Evolutionary conservation across 2,888 invertebrate species (phyloP).

Genomic region (Ochropleura leucogaster): DNA sequence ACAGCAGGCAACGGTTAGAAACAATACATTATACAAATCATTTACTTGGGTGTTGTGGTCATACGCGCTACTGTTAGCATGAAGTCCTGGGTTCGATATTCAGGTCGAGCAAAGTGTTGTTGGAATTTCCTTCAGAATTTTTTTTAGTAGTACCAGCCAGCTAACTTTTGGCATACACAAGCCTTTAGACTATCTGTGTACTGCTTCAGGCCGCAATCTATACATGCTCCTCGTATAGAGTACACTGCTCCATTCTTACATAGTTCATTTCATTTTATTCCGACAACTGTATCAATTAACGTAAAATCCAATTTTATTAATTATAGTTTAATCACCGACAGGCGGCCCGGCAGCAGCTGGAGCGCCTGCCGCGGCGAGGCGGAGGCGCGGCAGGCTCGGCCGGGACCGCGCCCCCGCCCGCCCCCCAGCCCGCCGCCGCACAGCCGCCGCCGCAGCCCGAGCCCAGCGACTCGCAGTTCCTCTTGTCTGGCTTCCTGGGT

Average conservation of each 20-base stretch:
- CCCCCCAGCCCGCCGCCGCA: constrained; percentile 76
- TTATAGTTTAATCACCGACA: constrained; percentile 75
- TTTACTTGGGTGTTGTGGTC: no score
- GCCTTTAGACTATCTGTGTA: background rate
- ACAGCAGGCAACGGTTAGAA: constrained; percentile 94
- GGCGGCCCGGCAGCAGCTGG: constrained; percentile 97
- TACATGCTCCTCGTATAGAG: background rate
- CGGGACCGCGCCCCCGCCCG: constrained; percentile 85
- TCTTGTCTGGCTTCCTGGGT: constrained; percentile 84
- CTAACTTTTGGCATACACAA: background rate
- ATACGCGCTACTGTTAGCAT: background rate
- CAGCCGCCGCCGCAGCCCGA: constrained; percentile 83
- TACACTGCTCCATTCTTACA: background rate
- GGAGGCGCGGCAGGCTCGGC: constrained; percentile 90
- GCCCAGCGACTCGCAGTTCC: constrained; percentile 79
- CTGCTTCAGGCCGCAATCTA: background rate
- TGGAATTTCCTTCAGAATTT: background rate
- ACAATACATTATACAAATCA: background rate
- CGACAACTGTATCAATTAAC: constrained; percentile 11
- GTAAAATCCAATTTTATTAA: constrained; percentile 45
- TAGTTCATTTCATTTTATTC: background rate
- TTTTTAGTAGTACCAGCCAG: background rate
- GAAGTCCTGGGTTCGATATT: background rate
- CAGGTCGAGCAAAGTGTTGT: background rate
- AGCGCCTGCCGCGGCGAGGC: constrained; percentile 96